Conservation (phyloP, 2,888 invertebrate genomes). For the Exocentrus adspersus region DNA sequence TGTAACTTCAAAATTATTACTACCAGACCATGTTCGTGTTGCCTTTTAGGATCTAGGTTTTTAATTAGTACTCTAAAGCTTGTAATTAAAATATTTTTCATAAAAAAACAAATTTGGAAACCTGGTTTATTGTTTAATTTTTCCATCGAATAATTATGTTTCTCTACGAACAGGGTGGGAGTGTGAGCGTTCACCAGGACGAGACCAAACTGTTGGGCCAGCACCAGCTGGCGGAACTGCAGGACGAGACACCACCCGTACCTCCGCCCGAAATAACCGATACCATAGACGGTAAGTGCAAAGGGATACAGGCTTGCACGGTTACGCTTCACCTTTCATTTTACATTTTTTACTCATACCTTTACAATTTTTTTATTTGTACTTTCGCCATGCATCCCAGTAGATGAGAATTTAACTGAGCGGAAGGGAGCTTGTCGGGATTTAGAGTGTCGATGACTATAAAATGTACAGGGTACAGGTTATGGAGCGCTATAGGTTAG, state of each 20-base stretch:
- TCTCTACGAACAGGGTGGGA: slow-evolving; percentile 58
- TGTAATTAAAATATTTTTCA: no score
- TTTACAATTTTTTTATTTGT: slow-evolving; percentile 9
- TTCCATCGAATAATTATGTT: slow-evolving; percentile 2
- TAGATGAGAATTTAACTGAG: background rate
- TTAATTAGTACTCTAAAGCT: no score
- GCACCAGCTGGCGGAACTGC: slow-evolving; percentile 70
- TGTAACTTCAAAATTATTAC: no score
- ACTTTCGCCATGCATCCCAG: slow-evolving; percentile 16
- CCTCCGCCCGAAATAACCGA: slow-evolving; percentile 77
- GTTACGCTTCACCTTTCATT: background rate
- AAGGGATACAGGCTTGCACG: slow-evolving; percentile 24
- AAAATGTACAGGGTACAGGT: no score
- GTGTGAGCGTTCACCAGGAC: slow-evolving; percentile 66
- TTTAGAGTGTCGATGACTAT: no score
- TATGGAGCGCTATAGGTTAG: no score
- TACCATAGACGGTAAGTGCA: slow-evolving; percentile 79
- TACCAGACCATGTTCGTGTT: no score
- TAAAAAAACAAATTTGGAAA: background rate
- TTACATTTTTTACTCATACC: slow-evolving; percentile 5
- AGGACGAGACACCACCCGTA: slow-evolving; percentile 71
- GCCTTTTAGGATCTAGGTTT: no score
- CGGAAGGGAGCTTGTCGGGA: background rate
- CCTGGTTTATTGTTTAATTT: no score
- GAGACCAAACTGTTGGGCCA: slow-evolving; percentile 62